Conservation (phyloP, 2,113 vertebrate species). For the Prolemur simus region DNA sequence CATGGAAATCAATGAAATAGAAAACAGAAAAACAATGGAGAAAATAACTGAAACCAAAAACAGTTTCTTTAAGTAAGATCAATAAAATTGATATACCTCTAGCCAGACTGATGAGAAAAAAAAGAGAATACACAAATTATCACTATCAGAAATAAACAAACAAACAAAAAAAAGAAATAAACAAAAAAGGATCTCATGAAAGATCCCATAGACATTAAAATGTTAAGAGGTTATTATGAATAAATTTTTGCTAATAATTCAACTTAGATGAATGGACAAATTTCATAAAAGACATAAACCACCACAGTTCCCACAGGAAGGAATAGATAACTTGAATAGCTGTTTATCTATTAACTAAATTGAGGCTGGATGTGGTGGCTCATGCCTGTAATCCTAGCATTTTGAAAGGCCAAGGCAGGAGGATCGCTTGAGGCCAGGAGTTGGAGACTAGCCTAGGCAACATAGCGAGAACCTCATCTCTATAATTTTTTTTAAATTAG, state of each 20-base stretch:
- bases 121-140: background rate
- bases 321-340: background rate
- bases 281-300: background rate
- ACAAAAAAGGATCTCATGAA: background rate
- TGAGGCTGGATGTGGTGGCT: background rate
- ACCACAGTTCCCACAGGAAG: background rate
- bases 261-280: background rate
- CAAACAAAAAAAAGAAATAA: no score
- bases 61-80: background rate
- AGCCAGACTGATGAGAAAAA: background rate
- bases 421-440: no score
- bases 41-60: background rate
- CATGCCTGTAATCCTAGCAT: no score
- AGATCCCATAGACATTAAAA: slow-evolving; percentile 9
- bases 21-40: background rate
- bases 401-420: no score
- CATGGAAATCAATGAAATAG: background rate
- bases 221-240: background rate
- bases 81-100: background rate
- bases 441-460: no score
- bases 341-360: background rate
- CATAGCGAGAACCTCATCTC: no score
- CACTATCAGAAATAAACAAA: background rate
- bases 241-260: background rate
- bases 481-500: no score